Evolutionary conservation across 92 coral and sea anemone genomes (phyloP), one percentile per base, ranked within the genome.

Genomic region (Pocillopora grandis): DNA sequence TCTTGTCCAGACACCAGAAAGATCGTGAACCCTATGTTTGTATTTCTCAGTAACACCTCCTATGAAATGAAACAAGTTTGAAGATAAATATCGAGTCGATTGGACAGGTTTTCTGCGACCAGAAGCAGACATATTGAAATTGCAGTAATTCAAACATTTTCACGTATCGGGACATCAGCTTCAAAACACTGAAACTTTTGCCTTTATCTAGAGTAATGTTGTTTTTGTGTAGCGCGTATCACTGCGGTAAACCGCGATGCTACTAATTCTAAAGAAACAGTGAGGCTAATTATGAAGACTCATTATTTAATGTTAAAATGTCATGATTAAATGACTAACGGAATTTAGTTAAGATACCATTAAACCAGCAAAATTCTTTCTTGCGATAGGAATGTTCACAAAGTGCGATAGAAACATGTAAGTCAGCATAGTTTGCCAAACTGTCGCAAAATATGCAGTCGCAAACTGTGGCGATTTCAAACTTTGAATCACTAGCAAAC

Each of bases 311-410:
- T 55, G 65, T 49, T 75, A 21, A 58, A 55, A 18, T 66, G 23
- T 33, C 36, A 37, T 63, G 56, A 13, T 60, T 33, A 31, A 62
- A 15, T 55, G 64, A 81, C 70, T 81, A 71, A 27, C 13, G 85
- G 85, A 81, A 81, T 81, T 81, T 71, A 36, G 66, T 55, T 33
- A 18, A 13, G 68, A n/a, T 23, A 81, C 59, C 76, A 19, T 80
- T 52, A 14, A 19, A n/a, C 59, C 59, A 49, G 67, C 68, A 59
- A 59, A 59, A 20, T 81, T 42, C 16, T 10, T 10, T 42, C 19
- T 59, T 7, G 20, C 16, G 70, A 14, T 16, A 59, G 20, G 20
- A 68, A 71, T 18, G 72, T 59, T 13, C n/a, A 15, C 35, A 12
- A 64, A 68, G 10, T 31, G 18, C 55, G 42, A 17, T 16, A 16